Percentiles rank a stretch among this genome's conserved stretches.
Evolutionary conservation across 2,113 vertebrate species (phyloP).

Genomic region (Mungos mungo): DNA sequence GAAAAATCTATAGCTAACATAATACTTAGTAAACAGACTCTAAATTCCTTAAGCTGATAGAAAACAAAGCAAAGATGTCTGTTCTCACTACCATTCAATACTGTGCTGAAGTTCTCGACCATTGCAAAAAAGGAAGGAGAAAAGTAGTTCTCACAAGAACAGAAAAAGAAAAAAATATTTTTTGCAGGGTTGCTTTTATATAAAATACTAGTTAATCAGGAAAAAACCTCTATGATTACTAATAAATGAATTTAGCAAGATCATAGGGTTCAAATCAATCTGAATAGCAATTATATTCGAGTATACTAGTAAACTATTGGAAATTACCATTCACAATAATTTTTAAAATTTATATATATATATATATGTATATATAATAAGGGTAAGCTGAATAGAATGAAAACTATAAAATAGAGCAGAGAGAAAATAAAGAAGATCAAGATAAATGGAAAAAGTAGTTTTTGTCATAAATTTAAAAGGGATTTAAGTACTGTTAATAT

Average conservation of each 20-base stretch:
- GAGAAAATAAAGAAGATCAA: neutral
- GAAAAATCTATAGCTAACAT: neutral
- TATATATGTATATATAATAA: neutral
- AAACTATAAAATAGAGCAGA: neutral
- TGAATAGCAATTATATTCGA: neutral
- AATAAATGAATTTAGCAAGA: neutral
- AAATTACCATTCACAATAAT: neutral
- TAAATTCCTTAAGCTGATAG: neutral
- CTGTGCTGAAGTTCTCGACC: neutral
- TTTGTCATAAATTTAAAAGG: neutral
- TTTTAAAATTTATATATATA: neutral
- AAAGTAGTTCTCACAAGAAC: neutral
- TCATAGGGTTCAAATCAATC: neutral
- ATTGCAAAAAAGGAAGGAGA: neutral
- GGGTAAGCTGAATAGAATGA: neutral
- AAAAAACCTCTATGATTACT: neutral
- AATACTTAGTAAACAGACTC: neutral
- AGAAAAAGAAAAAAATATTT: neutral
- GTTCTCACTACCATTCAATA: neutral
- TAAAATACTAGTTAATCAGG: neutral
- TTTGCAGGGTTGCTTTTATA: neutral
- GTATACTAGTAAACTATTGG: neutral
- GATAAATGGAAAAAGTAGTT: neutral
- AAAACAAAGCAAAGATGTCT: neutral
- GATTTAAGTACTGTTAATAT: neutral